Conservation (phyloP, 2,797 vertebrate genomes). For the Scolopax rusticola region DNA sequence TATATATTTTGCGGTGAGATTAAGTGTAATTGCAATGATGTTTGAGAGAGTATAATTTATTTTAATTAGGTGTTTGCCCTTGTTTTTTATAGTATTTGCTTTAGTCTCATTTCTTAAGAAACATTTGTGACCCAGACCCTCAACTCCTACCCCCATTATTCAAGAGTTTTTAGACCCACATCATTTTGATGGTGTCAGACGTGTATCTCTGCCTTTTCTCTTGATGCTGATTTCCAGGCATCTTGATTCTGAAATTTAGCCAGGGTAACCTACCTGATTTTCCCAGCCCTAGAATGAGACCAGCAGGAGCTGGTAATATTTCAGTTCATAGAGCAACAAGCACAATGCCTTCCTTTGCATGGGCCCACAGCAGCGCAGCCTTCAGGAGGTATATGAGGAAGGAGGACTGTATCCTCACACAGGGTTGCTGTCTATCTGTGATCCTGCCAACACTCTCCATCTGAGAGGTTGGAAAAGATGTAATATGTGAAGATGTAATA, state of each 20-base stretch:
- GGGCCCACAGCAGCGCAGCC: not conserved
- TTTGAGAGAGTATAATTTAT: not conserved
- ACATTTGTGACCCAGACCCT: not conserved
- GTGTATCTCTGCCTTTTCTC: not conserved
- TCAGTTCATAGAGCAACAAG: not conserved
- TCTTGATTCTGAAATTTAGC: not conserved
- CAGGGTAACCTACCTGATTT: not conserved
- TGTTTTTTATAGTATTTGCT: not conserved
- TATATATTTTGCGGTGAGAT: not conserved
- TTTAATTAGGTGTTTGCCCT: not conserved
- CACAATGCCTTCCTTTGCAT: rapidly evolving
- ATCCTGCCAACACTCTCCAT: not conserved
- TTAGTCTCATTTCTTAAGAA: not conserved
- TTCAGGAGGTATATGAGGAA: rapidly evolving
- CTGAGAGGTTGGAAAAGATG: not conserved
- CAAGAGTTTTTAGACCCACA: not conserved
- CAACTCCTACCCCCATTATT: rapidly evolving
- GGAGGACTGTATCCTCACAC: not conserved
- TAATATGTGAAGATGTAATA: rapidly evolving
- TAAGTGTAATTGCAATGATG: not conserved
- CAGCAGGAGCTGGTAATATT: not conserved
- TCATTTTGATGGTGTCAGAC: not conserved
- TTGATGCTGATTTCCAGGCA: not conserved
- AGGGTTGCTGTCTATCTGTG: not conserved
- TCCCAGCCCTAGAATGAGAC: not conserved